A percentile compares a stretch with the other conserved stretches of the same genome.
phyloP scores from a whole-genome alignment of 2,113 vertebrate genomes.

The Odobenus rosmarus region DNA sequence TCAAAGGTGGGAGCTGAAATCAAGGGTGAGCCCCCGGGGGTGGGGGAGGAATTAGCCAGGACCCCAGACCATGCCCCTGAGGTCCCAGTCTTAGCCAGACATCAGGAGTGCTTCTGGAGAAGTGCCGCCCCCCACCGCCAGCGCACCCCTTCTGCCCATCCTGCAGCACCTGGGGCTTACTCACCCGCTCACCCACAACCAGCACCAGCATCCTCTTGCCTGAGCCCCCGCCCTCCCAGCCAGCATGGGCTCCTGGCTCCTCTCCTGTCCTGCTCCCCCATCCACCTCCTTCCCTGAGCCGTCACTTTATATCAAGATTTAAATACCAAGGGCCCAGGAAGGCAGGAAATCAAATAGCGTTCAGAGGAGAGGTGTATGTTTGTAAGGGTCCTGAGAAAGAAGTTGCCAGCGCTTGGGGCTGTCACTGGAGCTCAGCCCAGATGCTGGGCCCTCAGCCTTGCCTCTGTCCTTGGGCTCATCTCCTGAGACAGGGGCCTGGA shows the following conservation, averaged over 20 bases:
- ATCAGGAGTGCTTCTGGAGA: background rate
- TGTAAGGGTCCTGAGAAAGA: background rate
- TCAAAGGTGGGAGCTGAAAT: conserved; percentile 92
- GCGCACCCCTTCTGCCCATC: accelerated
- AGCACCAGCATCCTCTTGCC: background rate
- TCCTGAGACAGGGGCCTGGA: background rate
- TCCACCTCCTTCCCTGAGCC: background rate
- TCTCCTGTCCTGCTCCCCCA: background rate
- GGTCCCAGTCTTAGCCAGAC: background rate
- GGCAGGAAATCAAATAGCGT: too few relatives aligned
- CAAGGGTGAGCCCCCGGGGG: background rate
- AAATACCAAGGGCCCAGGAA: background rate
- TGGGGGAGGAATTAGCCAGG: background rate
- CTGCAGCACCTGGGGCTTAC: background rate
- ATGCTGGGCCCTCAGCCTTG: accelerated
- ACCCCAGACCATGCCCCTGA: background rate
- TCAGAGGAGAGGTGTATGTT: background rate
- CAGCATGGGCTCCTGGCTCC: background rate
- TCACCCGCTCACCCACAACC: too few relatives aligned
- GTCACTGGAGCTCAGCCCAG: background rate
- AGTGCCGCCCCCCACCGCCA: too few relatives aligned
- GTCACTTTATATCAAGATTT: background rate
- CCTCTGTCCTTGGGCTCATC: background rate
- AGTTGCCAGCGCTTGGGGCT: accelerated
- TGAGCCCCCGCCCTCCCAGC: background rate